Conservation (phyloP, 1,140 invertebrate species). For the Trichonephila clavata region DNA sequence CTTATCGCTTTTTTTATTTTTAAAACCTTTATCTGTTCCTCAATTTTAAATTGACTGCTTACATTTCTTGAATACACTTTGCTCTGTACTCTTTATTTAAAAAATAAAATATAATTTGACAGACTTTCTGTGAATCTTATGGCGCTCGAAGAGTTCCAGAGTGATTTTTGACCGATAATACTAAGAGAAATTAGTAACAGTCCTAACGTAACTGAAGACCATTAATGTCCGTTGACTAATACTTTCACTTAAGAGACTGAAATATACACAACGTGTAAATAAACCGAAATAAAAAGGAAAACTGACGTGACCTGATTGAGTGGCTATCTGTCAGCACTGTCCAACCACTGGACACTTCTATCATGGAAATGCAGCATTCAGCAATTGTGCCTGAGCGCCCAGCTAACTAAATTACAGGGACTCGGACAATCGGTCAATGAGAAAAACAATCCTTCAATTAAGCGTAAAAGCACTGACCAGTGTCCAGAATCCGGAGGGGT, state of each 20-base stretch:
- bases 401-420: constrained; percentile 60
- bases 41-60: too few species aligned
- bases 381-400: constrained; percentile 11
- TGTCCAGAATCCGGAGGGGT: constrained; percentile 60
- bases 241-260: not conserved
- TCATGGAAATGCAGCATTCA: constrained; percentile 56
- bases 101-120: too few species aligned
- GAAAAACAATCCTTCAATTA: constrained; percentile 77
- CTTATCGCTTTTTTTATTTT: too few species aligned
- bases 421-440: constrained; percentile 72
- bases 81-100: too few species aligned
- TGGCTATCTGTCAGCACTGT: constrained; percentile 59
- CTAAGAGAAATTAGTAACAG: not conserved
- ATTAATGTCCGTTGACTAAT: not conserved
- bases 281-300: not conserved
- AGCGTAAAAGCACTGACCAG: constrained; percentile 74
- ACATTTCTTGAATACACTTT: too few species aligned
- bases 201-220: not conserved
- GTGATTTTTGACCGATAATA: not conserved
- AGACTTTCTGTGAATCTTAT: too few species aligned
- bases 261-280: not conserved
- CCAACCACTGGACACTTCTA: constrained; percentile 42
- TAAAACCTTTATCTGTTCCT: too few species aligned
- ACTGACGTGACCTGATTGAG: constrained; percentile 27
- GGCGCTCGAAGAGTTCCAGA: not conserved